Percentiles rank a stretch among this genome's conserved stretches.
Evolutionary conservation across 2,113 vertebrate genomes (phyloP).

Genomic region (Indri indri): DNA sequence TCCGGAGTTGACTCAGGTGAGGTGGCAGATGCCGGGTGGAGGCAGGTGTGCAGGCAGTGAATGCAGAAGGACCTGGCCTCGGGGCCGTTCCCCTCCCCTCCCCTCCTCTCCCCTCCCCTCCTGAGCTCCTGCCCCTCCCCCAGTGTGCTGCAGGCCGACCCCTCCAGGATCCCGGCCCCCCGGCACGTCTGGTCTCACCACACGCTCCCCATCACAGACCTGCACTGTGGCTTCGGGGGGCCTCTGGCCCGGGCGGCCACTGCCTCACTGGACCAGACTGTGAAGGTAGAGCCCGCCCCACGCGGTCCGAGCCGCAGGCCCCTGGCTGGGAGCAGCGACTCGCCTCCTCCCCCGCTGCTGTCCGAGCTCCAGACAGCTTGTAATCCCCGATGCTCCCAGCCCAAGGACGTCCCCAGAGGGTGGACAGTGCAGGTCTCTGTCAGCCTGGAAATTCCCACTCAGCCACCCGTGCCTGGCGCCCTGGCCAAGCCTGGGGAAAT

Average conservation of each 20-base stretch:
- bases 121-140: neutral
- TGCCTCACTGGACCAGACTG: conserved; percentile 94
- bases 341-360: neutral
- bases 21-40: neutral
- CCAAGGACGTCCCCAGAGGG: neutral
- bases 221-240: conserved; percentile 95
- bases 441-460: conserved; percentile 30
- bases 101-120: no score
- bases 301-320: rapidly evolving
- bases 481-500: neutral
- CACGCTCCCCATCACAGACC: conserved; percentile 95
- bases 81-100: neutral
- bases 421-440: neutral
- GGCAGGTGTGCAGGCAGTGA: neutral
- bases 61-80: neutral
- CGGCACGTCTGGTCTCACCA: conserved; percentile 93
- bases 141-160: conserved; percentile 93
- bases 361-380: neutral
- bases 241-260: conserved; percentile 91
- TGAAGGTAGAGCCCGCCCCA: conserved; percentile 87
- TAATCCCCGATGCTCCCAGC: neutral
- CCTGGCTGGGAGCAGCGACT: neutral
- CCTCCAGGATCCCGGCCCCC: conserved; percentile 87
- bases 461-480: neutral
- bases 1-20: neutral